Evolutionary conservation across 1,140 invertebrate genomes (phyloP), one percentile per base, ranked within the genome.

Genomic region (Cephus cinctus): DNA sequence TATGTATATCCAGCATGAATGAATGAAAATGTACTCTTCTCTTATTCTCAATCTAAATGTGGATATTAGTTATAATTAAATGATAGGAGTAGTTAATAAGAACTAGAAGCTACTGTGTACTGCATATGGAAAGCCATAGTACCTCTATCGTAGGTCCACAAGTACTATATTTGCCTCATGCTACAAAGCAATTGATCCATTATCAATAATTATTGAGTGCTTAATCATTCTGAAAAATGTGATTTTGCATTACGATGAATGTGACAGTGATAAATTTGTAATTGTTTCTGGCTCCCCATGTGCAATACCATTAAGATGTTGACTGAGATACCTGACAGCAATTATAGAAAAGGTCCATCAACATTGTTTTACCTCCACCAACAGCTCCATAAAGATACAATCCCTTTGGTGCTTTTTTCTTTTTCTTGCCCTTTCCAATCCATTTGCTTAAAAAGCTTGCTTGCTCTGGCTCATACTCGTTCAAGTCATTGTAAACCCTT

Each of bases 271-370:
- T n/a, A n/a, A n/a, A n/a, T n/a, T n/a, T n/a, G n/a, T n/a, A n/a
- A n/a, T n/a, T 41, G 20, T 23, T 21, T 19, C 14, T 54, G 47
- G 43, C 48, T 54, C 46, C 41, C 49, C 56, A 55, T 53, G 40
- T 56, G 43, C 56, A 55, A 55, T 61, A 59, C 47, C 36, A 4
- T 30, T 50, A 32, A 51, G 47, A 43, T 52, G 14, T 49, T 42
- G 58, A 39, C 38, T 50, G 31, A 57, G 47, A 64, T 80, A 88
- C 81, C 64, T 79, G 69, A 69, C 85, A 86, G 59, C 84, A 85
- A 64, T 94, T 82, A 79, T 90, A 95, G 76, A 99, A 98, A 56
- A 98, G 71, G 78, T 99, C 96, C 97, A 99, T 99, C 18, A 99
- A 76, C 88, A 98, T 98, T 8, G 97, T 99, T 82, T 99, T 97